Evolutionary conservation across 2,797 vertebrate genomes (phyloP), one percentile per base, ranked within the genome.

Genomic region (Oreochromis mossambicus): DNA sequence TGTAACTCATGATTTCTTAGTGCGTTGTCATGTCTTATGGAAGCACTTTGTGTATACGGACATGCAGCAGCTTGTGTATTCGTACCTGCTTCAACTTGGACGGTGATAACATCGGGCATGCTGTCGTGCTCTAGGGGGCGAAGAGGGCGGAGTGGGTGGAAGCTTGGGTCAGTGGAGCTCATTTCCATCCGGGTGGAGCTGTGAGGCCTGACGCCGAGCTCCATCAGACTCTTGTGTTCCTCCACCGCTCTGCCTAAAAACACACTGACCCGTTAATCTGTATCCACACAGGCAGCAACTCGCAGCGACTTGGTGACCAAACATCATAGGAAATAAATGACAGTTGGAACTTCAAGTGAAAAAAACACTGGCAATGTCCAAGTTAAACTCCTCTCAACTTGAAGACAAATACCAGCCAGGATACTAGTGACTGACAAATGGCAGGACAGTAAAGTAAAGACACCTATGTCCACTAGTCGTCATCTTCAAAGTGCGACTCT

Each of bases 21-120:
- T 58, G 55, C 8, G 19, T 61, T 21, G 1, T 26, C 1, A 21
- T 21, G 34, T 66, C 61, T 66, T 8, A 21, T 13, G 34, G 61
- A 66, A 38, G 55, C 14, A 32, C 17, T n/a, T 34, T 3, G 15
- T 61, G 55, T 29, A 56, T 15, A 56, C 4, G 5, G 56, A 19
- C 8, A 32, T 4, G 24, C 7, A 79, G 76, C 76, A n/a, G 41
- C n/a, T 26, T 14, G 8, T 17, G 9, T 2, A 38, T 29, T 12
- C 50, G 6, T 21, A 98, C 98, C 97, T 87, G 84, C 97, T 83
- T 96, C 95, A 21, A 98, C 88, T 87, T 83, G 94, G 75, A 98
- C 97, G 4, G 96, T 97, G 94, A 99, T 94, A 80, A 97, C 94
- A 81, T 97, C 96, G 8, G 97, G 95, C 96, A 97, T 97, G 91